A percentile compares a stretch with the other conserved stretches of the same genome.
phyloP scores from a whole-genome alignment of 2,888 invertebrate genomes.

The Himalopsyche japonica region DNA sequence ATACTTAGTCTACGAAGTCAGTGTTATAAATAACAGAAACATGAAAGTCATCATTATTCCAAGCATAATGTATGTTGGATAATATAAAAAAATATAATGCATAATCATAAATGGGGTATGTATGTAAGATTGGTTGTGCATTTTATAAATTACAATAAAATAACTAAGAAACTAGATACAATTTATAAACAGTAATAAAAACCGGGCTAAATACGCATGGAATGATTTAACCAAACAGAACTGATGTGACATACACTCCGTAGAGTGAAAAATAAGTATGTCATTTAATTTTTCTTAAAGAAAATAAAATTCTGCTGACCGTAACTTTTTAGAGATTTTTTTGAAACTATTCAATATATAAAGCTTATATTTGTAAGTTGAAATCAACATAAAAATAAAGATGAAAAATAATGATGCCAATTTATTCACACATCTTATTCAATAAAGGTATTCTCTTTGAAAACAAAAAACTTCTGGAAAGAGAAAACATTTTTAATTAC shows the following conservation, averaged over 20 bases:
- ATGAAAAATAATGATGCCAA: background rate
- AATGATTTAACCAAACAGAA: background rate
- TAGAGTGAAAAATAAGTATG: background rate
- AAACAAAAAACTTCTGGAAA: no score
- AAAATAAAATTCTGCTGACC: slow-evolving; percentile 17
- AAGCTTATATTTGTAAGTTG: background rate
- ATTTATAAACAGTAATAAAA: background rate
- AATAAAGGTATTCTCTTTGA: no score
- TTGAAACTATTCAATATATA: background rate
- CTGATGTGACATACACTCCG: background rate
- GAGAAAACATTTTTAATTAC: no score
- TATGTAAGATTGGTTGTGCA: background rate
- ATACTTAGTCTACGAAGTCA: no score
- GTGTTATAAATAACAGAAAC: no score
- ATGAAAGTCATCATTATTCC: no score
- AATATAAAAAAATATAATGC: no score
- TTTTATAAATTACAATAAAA: background rate
- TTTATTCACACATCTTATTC: no score
- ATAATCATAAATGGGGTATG: background rate
- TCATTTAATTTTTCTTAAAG: slow-evolving; percentile 7
- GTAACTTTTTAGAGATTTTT: background rate
- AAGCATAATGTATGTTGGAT: no score
- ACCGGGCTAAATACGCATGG: background rate
- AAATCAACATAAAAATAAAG: background rate
- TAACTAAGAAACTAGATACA: background rate